Conservation (phyloP, 2,797 vertebrate genomes). For the Phylloscopus collybita region DNA sequence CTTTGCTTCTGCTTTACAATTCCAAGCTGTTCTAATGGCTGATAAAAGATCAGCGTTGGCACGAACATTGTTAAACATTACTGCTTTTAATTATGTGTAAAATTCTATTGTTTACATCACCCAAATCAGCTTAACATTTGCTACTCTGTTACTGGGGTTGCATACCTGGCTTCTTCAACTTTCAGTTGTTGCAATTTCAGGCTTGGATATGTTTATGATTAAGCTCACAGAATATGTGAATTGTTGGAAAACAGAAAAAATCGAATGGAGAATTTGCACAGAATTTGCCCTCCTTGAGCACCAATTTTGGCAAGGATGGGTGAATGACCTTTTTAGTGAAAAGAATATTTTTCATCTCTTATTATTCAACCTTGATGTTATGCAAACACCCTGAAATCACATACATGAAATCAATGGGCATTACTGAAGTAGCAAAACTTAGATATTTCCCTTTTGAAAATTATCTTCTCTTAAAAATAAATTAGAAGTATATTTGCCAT, state of each 20-base stretch:
- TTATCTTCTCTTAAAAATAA: slow-evolving; percentile 9
- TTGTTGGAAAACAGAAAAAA: background rate
- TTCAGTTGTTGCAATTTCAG: background rate
- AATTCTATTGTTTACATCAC: background rate
- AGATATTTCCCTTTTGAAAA: background rate
- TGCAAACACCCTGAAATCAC: background rate
- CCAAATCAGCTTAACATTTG: background rate
- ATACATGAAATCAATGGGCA: background rate
- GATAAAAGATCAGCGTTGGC: background rate
- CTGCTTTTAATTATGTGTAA: background rate
- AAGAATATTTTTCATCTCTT: background rate
- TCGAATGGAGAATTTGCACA: background rate
- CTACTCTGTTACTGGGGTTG: background rate
- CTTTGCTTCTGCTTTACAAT: background rate
- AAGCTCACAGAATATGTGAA: background rate
- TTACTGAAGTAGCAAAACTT: background rate
- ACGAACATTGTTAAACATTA: background rate
- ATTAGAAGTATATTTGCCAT: background rate
- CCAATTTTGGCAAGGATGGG: background rate
- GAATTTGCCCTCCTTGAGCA: background rate
- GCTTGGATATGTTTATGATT: background rate
- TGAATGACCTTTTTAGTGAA: background rate
- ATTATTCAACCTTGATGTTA: background rate
- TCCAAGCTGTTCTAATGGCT: background rate
- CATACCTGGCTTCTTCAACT: background rate